These are phyloP conservation scores for Aphaenogaster rudis DNA, from an alignment of 1,140 invertebrate genomes.

Conservation along the genomic window DNA sequence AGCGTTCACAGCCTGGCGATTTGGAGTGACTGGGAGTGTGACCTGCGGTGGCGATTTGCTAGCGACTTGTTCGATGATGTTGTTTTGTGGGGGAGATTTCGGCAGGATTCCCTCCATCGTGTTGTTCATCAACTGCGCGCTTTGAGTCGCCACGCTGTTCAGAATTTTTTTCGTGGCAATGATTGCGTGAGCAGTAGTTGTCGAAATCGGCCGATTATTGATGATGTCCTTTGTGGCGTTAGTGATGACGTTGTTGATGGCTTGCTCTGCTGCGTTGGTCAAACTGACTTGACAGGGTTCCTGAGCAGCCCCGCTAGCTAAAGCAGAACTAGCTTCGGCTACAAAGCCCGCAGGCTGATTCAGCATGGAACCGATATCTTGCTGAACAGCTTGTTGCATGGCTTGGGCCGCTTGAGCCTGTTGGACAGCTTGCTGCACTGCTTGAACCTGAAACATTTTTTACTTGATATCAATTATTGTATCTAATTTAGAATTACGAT, in stretches of 20 bases:
- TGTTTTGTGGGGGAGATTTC: conserved; percentile 82
- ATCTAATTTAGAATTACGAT: not conserved
- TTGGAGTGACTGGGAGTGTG: conserved; percentile 75
- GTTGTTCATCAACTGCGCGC: conserved; percentile 85
- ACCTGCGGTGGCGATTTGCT: conserved; percentile 80
- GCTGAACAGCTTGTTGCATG: conserved; percentile 85
- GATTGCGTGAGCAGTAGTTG: conserved; percentile 85
- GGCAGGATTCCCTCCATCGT: conserved; percentile 85
- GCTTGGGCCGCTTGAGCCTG: conserved; percentile 86
- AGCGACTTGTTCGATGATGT: conserved; percentile 84
- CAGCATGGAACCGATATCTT: conserved; percentile 85
- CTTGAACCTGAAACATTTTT: conserved; percentile 83
- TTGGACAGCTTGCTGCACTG: conserved; percentile 89
- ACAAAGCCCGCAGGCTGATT: conserved; percentile 84
- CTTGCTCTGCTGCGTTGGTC: conserved; percentile 84
- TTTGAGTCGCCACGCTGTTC: conserved; percentile 85
- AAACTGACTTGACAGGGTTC: conserved; percentile 84
- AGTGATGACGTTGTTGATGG: conserved; percentile 85
- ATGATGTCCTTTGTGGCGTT: conserved; percentile 86
- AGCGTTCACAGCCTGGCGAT: conserved; percentile 77
- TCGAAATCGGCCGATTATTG: conserved; percentile 84
- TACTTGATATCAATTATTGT: not conserved
- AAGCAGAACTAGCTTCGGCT: conserved; percentile 84
- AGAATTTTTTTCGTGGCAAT: conserved; percentile 86
- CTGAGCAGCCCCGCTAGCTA: conserved; percentile 84